Evolutionary conservation across 2,113 vertebrate genomes (phyloP).

Genomic region (Rynchops niger): DNA sequence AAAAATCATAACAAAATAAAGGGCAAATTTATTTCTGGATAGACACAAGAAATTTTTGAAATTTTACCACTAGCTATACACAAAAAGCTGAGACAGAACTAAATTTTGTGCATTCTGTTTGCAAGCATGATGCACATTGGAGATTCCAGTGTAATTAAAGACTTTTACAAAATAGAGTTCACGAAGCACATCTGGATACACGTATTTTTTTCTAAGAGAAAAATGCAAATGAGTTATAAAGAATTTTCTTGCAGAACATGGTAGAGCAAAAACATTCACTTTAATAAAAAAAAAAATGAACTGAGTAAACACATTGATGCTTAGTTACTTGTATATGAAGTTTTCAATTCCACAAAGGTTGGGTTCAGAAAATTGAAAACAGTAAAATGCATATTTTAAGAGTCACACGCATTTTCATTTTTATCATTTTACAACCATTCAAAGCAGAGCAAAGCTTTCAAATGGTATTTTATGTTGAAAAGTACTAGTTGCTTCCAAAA

Average conservation of each 20-base stretch:
- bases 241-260: neutral
- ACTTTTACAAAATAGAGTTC: neutral
- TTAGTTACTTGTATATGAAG: neutral
- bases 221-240: neutral
- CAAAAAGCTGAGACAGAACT: neutral
- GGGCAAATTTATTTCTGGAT: neutral
- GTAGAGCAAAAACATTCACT: neutral
- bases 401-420: constrained; percentile 24
- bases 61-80: neutral
- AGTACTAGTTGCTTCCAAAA: constrained; percentile 49
- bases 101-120: neutral
- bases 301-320: neutral
- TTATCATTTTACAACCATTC: constrained; percentile 4
- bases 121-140: neutral
- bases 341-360: constrained; percentile 47
- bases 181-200: neutral
- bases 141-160: neutral
- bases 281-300: constrained; percentile 9
- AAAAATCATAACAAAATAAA: neutral
- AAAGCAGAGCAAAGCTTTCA: constrained; percentile 42
- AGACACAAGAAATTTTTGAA: neutral
- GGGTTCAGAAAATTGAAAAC: constrained; percentile 27
- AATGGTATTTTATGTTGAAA: constrained; percentile 30
- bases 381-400: constrained; percentile 26
- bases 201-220: constrained; percentile 1